These are phyloP conservation scores for Eupeodes luniger DNA, from an alignment of 2,888 invertebrate species.

Conservation along the genomic window DNA sequence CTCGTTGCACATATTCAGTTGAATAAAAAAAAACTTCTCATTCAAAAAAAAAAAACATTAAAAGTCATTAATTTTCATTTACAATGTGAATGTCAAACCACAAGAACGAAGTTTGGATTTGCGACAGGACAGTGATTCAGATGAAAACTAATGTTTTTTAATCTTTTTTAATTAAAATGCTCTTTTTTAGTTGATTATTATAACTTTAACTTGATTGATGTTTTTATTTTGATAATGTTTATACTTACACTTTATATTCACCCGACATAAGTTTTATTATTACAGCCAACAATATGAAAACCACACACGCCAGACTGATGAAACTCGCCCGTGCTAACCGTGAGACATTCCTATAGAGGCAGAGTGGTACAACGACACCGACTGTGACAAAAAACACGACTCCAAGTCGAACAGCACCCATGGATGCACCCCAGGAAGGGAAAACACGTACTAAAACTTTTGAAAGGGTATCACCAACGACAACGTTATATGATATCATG, in stretches of 20 bases:
- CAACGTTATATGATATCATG: slow-evolving; percentile 95
- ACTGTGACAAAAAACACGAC: slow-evolving; percentile 90
- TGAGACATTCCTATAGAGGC: slow-evolving; percentile 90
- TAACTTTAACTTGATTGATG: background rate
- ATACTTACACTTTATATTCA: slow-evolving; percentile 87
- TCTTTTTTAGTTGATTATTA: background rate
- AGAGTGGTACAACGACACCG: slow-evolving; percentile 90
- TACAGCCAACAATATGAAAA: slow-evolving; percentile 89
- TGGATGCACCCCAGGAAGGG: slow-evolving; percentile 83
- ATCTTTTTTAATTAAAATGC: background rate
- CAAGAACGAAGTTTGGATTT: background rate
- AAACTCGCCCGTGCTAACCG: slow-evolving; percentile 84
- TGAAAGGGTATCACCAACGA: slow-evolving; percentile 93
- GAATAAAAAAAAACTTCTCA: too few species aligned
- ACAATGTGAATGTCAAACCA: background rate
- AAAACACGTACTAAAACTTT: slow-evolving; percentile 91
- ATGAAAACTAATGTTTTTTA: background rate
- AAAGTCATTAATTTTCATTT: background rate
- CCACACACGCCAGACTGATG: slow-evolving; percentile 88
- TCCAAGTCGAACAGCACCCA: slow-evolving; percentile 84
- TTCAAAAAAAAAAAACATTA: background rate
- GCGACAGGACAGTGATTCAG: too few species aligned
- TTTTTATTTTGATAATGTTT: background rate
- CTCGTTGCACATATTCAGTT: too few species aligned
- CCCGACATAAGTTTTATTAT: slow-evolving; percentile 84